Evolutionary conservation across 2,113 vertebrate genomes (phyloP).

Genomic region (Callipepla californica): DNA sequence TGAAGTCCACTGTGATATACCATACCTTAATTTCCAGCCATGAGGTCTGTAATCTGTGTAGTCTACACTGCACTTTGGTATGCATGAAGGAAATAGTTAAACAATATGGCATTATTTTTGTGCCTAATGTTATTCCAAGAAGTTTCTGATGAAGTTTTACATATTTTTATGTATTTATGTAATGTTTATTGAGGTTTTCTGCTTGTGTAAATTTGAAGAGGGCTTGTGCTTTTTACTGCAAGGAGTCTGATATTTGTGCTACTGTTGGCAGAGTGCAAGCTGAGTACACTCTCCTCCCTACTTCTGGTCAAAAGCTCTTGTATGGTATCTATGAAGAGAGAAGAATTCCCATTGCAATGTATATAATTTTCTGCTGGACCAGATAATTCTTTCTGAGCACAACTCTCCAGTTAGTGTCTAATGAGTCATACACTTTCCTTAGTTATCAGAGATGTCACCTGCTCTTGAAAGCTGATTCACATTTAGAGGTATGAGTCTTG

Average conservation of each 20-base stretch:
- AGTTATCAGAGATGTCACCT: not conserved
- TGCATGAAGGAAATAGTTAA: not conserved
- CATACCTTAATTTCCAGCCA: not conserved
- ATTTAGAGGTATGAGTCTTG: rapidly evolving
- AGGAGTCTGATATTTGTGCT: not conserved
- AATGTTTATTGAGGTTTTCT: not conserved
- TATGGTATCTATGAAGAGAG: not conserved
- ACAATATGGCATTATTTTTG: not conserved
- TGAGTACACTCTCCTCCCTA: not conserved
- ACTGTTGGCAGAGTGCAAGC: not conserved
- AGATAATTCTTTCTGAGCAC: not conserved
- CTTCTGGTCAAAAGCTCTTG: not conserved
- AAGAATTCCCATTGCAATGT: not conserved
- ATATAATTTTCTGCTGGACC: not conserved
- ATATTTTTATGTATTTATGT: not conserved
- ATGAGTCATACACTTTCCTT: not conserved
- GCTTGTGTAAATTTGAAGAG: not conserved
- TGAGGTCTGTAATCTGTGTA: not conserved
- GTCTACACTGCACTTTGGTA: not conserved
- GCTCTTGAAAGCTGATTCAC: not conserved
- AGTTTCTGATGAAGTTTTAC: rapidly evolving
- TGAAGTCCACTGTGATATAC: not conserved
- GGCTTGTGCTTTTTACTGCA: not conserved
- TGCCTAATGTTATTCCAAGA: not conserved
- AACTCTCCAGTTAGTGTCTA: not conserved